A percentile compares a stretch with the other conserved stretches of the same genome.
phyloP scores from a whole-genome alignment of 2,888 invertebrate genomes.

The Harpalus rufipes region DNA sequence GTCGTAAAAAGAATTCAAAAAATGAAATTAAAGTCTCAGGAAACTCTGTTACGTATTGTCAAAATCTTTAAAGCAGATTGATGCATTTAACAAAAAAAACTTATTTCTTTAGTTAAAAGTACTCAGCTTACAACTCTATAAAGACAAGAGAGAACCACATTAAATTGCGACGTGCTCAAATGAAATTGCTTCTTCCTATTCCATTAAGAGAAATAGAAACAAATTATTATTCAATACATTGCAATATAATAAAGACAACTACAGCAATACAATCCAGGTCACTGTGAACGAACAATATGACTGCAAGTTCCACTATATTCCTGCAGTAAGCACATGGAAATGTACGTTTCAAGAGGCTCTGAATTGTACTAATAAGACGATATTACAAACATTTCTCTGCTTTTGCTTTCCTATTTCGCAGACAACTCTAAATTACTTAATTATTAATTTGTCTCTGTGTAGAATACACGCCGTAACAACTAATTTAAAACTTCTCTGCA shows the following conservation, averaged over 20 bases:
- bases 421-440: slow-evolving; percentile 6
- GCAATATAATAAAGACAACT: background rate
- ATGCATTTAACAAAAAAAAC: no score
- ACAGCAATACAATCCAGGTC: background rate
- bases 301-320: background rate
- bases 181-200: no score
- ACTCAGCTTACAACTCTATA: no score
- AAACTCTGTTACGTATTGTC: no score
- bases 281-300: background rate
- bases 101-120: no score
- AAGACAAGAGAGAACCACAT: no score
- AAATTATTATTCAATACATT: slow-evolving; percentile 4
- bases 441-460: background rate
- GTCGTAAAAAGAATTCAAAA: no score
- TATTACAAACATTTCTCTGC: background rate
- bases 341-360: background rate
- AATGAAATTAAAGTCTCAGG: no score
- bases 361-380: background rate
- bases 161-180: no score
- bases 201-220: background rate
- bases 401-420: background rate
- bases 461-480: background rate
- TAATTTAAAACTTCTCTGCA: background rate
- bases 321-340: background rate
- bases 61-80: no score